Evolutionary conservation across 2,797 vertebrate genomes (phyloP), one percentile per base, ranked within the genome.

Genomic region (Menidia menidia): DNA sequence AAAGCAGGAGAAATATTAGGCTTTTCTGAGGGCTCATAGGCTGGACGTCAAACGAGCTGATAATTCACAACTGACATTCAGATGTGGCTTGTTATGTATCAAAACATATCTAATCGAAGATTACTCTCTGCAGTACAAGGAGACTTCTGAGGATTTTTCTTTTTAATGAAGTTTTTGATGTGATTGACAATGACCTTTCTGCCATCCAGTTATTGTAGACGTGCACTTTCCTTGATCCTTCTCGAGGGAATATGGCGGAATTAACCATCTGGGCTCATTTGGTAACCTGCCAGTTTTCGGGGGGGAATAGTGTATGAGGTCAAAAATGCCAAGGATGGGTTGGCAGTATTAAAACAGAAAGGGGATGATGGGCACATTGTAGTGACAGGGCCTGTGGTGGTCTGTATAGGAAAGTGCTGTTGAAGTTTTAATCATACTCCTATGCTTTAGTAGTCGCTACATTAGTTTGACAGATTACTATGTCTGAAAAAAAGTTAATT

Each of bases 11-110:
- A 39, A 56, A 65, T 58, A 69, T 82, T 77, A 71, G 74, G 42
- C 71, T 57, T 69, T 53, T 69, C 53, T 57, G 63, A 66, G 73
- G 39, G 7, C 62, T 87, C 72, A 44, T 47, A 53, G 64, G 18
- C 78, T 80, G 73, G 63, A 86, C 67, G 68, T 64, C 50, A 18
- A 70, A 65, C 60, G 60, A 65, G 63, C 13, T 33, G 18, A 43
- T 70, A 59, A 71, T 70, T 39, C 48, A 67, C 43, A 58, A 70
- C 68, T 73, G 59, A 73, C 43, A 71, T 59, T 63, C 45, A 64
- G 16, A 39, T 6, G 25, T 14, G 39, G 16, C 31, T 73, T 53
- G 11, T 58, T 52, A 69, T 47, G 25, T 48, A 45, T 52, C 13
- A 0, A 55, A 68, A 62, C 41, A 60, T 33, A 56, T 61, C 59